Evolutionary conservation across 35 echinoderm and acorn worm genomes (phyloP).

Genomic region (Ptychodera flava): DNA sequence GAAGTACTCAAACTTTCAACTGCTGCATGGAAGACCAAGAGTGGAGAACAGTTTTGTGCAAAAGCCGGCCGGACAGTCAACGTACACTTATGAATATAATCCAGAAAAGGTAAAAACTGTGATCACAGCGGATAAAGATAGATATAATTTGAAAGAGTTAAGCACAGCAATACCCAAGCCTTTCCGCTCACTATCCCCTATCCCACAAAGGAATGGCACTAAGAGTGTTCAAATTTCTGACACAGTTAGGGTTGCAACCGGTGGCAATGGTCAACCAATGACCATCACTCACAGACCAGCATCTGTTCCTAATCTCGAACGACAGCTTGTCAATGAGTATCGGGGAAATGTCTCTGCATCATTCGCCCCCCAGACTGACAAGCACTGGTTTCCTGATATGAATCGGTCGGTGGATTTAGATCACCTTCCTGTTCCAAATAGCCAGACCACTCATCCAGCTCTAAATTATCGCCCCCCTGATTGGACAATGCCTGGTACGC

Average conservation of each 20-base stretch:
- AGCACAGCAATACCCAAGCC: conserved; percentile 47
- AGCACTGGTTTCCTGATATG: conserved; percentile 21
- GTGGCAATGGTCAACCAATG: conserved; percentile 48
- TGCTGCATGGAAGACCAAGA: conserved; percentile 34
- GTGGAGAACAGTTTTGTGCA: conserved; percentile 42
- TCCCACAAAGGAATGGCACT: not conserved
- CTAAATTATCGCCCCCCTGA: conserved; percentile 43
- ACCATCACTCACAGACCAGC: conserved; percentile 13
- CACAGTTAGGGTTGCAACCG: conserved; percentile 52
- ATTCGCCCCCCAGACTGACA: conserved; percentile 4
- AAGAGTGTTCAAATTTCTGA: conserved; percentile 43
- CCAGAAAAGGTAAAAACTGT: conserved; percentile 82
- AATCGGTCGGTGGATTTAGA: conserved; percentile 28
- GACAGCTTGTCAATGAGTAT: conserved; percentile 3
- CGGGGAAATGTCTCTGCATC: not conserved
- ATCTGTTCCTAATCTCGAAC: conserved; percentile 10
- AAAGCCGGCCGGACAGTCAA: conserved; percentile 75
- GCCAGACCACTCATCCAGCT: conserved; percentile 63
- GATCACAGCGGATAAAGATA: conserved; percentile 27
- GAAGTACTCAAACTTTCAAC: conserved; percentile 46
- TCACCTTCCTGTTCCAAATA: conserved; percentile 49
- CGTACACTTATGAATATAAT: conserved; percentile 70
- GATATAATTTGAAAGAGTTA: conserved; percentile 45
- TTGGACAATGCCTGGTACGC: conserved; percentile 59
- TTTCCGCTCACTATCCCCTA: conserved; percentile 23